Evolutionary conservation across 2,888 invertebrate species (phyloP).

Genomic region (Xanthostigma xanthostigma): DNA sequence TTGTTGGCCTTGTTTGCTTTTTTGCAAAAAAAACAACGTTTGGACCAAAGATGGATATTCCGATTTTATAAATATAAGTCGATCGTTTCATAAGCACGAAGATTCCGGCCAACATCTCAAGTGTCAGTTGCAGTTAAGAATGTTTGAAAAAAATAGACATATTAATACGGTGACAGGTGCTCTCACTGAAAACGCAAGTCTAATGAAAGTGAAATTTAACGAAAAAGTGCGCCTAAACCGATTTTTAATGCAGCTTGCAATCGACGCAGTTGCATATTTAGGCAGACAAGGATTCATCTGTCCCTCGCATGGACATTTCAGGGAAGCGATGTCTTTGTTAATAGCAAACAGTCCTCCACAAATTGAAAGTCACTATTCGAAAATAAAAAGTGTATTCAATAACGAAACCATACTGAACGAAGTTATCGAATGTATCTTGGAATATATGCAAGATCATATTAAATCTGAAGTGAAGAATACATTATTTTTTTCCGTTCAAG

Average conservation of each 20-base stretch:
- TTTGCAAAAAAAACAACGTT: slow-evolving; percentile 5
- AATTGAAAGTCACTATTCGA: slow-evolving; percentile 10
- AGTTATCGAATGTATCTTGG: slow-evolving; percentile 13
- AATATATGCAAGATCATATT: slow-evolving; percentile 12
- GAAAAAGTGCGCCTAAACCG: slow-evolving; percentile 7
- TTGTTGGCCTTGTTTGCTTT: slow-evolving; percentile 12
- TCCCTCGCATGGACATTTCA: slow-evolving; percentile 10
- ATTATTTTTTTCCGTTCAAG: slow-evolving; percentile 13
- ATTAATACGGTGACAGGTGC: slow-evolving; percentile 3
- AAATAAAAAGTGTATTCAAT: slow-evolving; percentile 11
- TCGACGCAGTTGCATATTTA: slow-evolving; percentile 10
- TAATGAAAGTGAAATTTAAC: slow-evolving; percentile 8
- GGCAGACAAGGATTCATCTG: slow-evolving; percentile 10
- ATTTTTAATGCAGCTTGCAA: slow-evolving; percentile 3
- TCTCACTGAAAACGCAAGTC: slow-evolving; percentile 6
- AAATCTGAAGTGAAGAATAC: slow-evolving; percentile 9
- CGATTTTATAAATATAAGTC: slow-evolving; percentile 6
- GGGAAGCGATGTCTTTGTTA: slow-evolving; percentile 8
- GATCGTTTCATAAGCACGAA: slow-evolving; percentile 7
- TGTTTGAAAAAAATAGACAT: slow-evolving; percentile 7
- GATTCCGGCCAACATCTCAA: slow-evolving; percentile 9
- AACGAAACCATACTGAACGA: slow-evolving; percentile 13
- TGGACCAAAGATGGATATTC: slow-evolving; percentile 8
- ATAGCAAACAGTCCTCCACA: slow-evolving; percentile 9
- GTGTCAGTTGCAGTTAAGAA: slow-evolving; percentile 7